These are phyloP conservation scores for Elymnias hypermnestra DNA, from an alignment of 1,140 invertebrate genomes.

Conservation along the genomic window DNA sequence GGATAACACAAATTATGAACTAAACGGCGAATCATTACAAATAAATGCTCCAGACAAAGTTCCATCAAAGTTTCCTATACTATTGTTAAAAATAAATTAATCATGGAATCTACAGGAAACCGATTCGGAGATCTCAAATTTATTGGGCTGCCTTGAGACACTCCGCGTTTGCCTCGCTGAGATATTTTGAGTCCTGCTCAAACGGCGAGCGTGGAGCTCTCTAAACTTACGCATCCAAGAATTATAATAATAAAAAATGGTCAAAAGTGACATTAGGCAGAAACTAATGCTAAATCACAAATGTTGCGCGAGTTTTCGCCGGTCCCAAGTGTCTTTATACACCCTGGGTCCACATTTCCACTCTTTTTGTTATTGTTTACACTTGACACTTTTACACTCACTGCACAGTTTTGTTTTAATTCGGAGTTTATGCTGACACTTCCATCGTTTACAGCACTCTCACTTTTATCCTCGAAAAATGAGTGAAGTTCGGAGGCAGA, in stretches of 20 bases:
- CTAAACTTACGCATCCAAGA: slow-evolving; percentile 48
- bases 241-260: slow-evolving; percentile 35
- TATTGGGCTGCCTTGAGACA: slow-evolving; percentile 52
- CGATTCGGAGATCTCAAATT: slow-evolving; percentile 71
- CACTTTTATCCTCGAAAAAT: slow-evolving; percentile 67
- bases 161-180: slow-evolving; percentile 63
- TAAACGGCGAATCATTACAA: slow-evolving; percentile 45
- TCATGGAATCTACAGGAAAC: slow-evolving; percentile 73
- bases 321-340: slow-evolving; percentile 38
- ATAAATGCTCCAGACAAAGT: slow-evolving; percentile 58
- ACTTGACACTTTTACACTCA: slow-evolving; percentile 54
- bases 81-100: slow-evolving; percentile 75
- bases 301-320: slow-evolving; percentile 52
- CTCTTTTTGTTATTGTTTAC: slow-evolving; percentile 47
- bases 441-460: slow-evolving; percentile 62
- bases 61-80: slow-evolving; percentile 56
- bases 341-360: slow-evolving; percentile 53
- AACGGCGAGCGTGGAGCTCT: slow-evolving; percentile 58
- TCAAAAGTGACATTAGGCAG: slow-evolving; percentile 59
- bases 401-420: slow-evolving; percentile 61
- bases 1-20: slow-evolving; percentile 7
- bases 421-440: slow-evolving; percentile 47
- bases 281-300: slow-evolving; percentile 74
- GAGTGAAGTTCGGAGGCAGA: slow-evolving; percentile 58
- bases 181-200: slow-evolving; percentile 70